Evolutionary conservation across 2,888 invertebrate species (phyloP).

Genomic region (Melanargia galathea): DNA sequence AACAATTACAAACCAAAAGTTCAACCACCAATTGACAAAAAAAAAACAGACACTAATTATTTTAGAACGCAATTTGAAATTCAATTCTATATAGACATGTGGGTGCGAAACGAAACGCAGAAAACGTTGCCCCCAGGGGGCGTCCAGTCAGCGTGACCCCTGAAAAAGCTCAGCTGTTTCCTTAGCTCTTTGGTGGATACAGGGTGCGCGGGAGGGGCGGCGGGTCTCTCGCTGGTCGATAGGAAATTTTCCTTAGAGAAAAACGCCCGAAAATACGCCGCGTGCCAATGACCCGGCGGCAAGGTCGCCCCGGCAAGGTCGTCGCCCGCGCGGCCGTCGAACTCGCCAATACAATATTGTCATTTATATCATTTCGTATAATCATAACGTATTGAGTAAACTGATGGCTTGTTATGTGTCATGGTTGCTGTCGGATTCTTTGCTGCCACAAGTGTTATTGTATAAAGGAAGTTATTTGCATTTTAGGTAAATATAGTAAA

Average conservation of each 20-base stretch:
- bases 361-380: constrained; percentile 32
- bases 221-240: constrained; percentile 55
- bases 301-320: constrained; percentile 72
- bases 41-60: constrained; percentile 36
- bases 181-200: constrained; percentile 24
- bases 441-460: background rate
- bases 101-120: constrained; percentile 53
- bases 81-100: constrained; percentile 43
- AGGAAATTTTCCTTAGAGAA: constrained; percentile 72
- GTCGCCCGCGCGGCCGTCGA: constrained; percentile 56
- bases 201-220: constrained; percentile 40
- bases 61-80: constrained; percentile 46
- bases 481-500: background rate
- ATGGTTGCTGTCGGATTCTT: constrained; percentile 2
- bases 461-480: constrained; percentile 16
- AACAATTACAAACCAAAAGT: constrained; percentile 14
- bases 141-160: constrained; percentile 50
- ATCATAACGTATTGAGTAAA: constrained; percentile 38
- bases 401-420: constrained; percentile 16
- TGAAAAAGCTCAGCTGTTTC: constrained; percentile 13
- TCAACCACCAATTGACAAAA: constrained; percentile 24
- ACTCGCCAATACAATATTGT: constrained; percentile 57
- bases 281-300: constrained; percentile 59
- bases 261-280: constrained; percentile 70
- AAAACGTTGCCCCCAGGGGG: constrained; percentile 62